A percentile compares a stretch with the other conserved stretches of the same genome.
Evolutionary conservation across 2,797 vertebrate species (phyloP).

Genomic region (Hydrophis major): DNA sequence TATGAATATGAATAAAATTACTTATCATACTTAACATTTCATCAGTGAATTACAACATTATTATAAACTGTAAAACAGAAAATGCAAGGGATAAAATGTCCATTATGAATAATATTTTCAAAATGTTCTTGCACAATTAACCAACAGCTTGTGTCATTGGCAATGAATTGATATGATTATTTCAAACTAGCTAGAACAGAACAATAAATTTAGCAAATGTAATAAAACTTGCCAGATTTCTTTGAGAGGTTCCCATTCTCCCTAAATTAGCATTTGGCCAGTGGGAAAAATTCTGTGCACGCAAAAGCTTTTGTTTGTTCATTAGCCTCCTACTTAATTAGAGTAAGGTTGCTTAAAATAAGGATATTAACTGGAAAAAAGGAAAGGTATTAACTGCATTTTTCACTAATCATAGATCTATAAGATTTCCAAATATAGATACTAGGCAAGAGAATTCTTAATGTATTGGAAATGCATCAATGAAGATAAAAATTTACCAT

Average conservation of each 20-base stretch:
- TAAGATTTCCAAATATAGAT: background rate
- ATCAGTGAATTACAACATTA: background rate
- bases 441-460: background rate
- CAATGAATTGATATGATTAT: background rate
- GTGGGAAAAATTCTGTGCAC: background rate
- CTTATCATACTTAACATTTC: background rate
- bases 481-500: background rate
- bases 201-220: background rate
- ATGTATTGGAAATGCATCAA: background rate
- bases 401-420: background rate
- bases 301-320: background rate
- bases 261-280: background rate
- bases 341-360: background rate
- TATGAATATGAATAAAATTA: background rate
- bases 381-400: background rate
- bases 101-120: background rate
- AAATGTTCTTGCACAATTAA: background rate
- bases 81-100: background rate
- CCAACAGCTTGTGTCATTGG: background rate
- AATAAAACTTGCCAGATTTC: background rate
- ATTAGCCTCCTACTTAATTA: background rate
- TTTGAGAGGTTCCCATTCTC: background rate
- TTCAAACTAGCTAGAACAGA: background rate
- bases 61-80: background rate
- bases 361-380: background rate